Percentiles rank a stretch among this genome's conserved stretches.
Evolutionary conservation across 2,113 vertebrate genomes (phyloP).

Genomic region (Chaetodon trifascialis): DNA sequence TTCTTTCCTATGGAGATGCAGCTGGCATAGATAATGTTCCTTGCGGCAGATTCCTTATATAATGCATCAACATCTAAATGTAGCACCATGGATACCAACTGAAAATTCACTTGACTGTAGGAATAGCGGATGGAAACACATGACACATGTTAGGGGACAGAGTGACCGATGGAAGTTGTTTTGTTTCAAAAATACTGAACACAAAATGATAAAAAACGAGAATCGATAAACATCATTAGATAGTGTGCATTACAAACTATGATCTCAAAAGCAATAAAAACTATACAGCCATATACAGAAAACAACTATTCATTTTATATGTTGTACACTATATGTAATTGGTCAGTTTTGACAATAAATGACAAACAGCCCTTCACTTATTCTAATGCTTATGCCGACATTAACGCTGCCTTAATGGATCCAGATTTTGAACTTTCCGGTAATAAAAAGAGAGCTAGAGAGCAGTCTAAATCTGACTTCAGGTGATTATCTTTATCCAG

Average conservation of each 20-base stretch:
- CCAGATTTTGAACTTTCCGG: too few species aligned
- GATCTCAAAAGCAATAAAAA: background rate
- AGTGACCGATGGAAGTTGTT: background rate
- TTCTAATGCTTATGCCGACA: too few species aligned
- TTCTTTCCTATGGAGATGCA: background rate
- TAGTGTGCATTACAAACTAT: too few species aligned
- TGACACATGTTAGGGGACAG: background rate
- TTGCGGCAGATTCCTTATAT: background rate
- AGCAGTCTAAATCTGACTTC: background rate
- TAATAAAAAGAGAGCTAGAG: too few species aligned
- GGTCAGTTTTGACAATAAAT: too few species aligned
- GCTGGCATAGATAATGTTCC: background rate
- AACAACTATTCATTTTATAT: background rate
- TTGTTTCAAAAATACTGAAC: background rate
- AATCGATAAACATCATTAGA: background rate
- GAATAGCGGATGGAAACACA: too few species aligned
- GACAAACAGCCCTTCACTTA: too few species aligned
- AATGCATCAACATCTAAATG: background rate
- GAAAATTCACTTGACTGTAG: background rate
- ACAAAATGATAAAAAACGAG: background rate
- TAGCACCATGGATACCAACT: background rate
- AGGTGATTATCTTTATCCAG: background rate
- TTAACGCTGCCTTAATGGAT: too few species aligned
- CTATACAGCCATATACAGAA: background rate
- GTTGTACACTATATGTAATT: too few species aligned